Evolutionary conservation across 2,888 invertebrate species (phyloP), one percentile per base, ranked within the genome.

Genomic region (Apamea sordens): DNA sequence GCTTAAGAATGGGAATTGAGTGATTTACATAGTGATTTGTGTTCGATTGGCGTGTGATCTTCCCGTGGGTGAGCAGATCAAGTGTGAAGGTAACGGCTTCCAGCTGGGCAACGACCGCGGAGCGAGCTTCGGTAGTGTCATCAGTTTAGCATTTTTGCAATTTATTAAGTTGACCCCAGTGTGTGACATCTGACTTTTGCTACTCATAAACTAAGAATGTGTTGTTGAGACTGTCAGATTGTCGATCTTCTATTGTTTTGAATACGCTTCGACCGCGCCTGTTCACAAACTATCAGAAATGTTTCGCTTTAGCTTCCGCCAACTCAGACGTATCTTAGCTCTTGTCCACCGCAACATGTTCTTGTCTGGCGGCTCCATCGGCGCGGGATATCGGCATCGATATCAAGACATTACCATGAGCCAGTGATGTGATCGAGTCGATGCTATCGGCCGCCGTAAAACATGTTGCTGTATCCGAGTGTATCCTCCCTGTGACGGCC

Each of bases 401-500:
- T 82, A 86, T 86, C 86, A 88, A 86, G 88, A 82, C 86, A 88
- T 88, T 85, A 86, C 82, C 86, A 82, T 77, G 81, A 65, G 63
- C 81, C 75, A 73, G 77, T 76, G 84, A 88, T 83, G 86, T 71
- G 89, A 86, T 89, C 80, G 82, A 80, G 76, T 78, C 82, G 83
- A 86, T 80, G 70, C 21, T 86, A 88, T 88, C 90, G 72, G 18
- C 64, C 71, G 67, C 79, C 90, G 83, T 83, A 79, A 86, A 81
- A 89, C 90, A 89, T n/a, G n/a, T n/a, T n/a, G n/a, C n/a, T n/a
- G n/a, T n/a, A n/a, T n/a, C n/a, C n/a, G n/a, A n/a, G n/a, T n/a
- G 44, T 65, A 77, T 76, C 72, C 82, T 74, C 53, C 32, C 50
- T 41, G 64, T 61, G 74, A 76, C 32, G 24, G 69, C 67, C 28